Evolutionary conservation across 2,888 invertebrate genomes (phyloP).

Genomic region (Harmothoe impar): DNA sequence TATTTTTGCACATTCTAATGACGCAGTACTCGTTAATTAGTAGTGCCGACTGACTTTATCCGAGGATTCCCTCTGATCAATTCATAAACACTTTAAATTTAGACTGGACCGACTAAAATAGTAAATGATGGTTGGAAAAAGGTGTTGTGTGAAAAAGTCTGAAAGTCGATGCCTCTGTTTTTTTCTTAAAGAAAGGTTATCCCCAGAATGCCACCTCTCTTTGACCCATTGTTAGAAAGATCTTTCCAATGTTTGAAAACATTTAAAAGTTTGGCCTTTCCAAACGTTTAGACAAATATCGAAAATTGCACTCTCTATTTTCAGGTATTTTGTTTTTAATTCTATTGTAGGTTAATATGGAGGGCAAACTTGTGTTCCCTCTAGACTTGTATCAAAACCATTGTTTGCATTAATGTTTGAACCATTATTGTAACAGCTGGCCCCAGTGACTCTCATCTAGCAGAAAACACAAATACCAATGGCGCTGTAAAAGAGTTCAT

Average conservation of each 20-base stretch:
- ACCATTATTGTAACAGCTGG: background rate
- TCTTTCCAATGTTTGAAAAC: background rate
- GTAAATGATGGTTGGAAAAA: background rate
- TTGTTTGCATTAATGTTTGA: background rate
- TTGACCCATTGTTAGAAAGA: background rate
- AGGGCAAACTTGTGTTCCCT: background rate
- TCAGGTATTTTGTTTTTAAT: background rate
- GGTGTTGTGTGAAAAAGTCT: background rate
- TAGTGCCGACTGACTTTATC: background rate
- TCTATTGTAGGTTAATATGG: background rate
- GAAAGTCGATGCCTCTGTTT: background rate
- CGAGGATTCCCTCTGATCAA: conserved; percentile 29
- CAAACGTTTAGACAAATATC: background rate
- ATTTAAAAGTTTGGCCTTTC: background rate
- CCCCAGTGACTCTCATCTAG: background rate
- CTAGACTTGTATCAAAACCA: background rate
- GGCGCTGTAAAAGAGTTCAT: conserved; percentile 24
- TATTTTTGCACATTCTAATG: conserved; percentile 1
- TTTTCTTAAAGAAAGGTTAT: background rate
- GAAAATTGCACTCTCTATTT: background rate
- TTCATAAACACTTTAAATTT: conserved; percentile 39
- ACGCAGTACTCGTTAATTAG: conserved; percentile 2
- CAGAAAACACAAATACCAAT: background rate
- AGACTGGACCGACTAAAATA: background rate
- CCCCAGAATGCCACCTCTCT: background rate